These are phyloP conservation scores for Oncopodura yosiiana DNA, from an alignment of 1,140 invertebrate genomes.

Conservation along the genomic window DNA sequence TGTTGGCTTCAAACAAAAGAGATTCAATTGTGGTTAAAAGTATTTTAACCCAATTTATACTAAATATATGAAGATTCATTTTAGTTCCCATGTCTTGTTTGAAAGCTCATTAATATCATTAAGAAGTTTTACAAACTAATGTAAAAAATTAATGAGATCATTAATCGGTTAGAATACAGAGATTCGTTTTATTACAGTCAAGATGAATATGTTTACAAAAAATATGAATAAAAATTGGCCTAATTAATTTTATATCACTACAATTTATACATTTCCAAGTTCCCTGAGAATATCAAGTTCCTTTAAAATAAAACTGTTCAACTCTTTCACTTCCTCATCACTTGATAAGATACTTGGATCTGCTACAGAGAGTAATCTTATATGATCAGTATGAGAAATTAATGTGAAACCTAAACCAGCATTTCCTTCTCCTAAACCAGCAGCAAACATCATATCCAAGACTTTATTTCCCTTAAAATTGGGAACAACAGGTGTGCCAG, in stretches of 20 bases:
- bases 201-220: not conserved
- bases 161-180: no score
- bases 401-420: constrained; percentile 22
- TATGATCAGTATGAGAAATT: constrained; percentile 9
- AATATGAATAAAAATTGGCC: not conserved
- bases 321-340: constrained; percentile 16
- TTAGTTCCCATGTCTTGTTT: no score
- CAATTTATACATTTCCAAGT: not conserved
- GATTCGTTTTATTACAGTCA: not conserved
- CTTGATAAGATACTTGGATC: constrained; percentile 10
- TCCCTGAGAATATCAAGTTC: constrained; percentile 8
- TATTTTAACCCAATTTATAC: no score
- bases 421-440: constrained; percentile 18
- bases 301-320: constrained; percentile 16
- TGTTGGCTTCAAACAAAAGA: no score
- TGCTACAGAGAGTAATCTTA: constrained; percentile 9
- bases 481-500: constrained; percentile 12
- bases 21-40: no score
- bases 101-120: no score
- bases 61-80: no score
- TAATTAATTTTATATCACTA: not conserved
- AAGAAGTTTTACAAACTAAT: no score
- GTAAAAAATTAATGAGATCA: no score
- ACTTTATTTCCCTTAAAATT: constrained; percentile 12
- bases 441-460: constrained; percentile 22